These are phyloP conservation scores for Trachurus trachurus DNA, from an alignment of 2,797 vertebrate genomes.

Conservation along the genomic window DNA sequence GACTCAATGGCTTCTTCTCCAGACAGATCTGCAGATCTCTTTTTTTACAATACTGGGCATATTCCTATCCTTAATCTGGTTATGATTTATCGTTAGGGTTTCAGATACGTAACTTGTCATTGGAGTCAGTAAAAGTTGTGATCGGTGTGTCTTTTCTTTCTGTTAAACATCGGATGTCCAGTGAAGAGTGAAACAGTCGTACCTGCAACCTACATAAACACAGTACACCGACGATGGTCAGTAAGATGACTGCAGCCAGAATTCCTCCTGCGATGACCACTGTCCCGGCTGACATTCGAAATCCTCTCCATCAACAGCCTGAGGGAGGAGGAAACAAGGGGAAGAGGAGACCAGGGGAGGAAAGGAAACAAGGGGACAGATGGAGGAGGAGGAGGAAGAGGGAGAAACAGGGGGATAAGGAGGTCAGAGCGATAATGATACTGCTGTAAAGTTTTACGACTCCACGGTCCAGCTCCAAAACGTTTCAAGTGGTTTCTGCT, in stretches of 20 bases:
- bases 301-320: slow-evolving; percentile 97
- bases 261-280: slow-evolving; percentile 99
- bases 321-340: slow-evolving; percentile 37
- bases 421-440: slow-evolving; percentile 9
- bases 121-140: too few relatives aligned
- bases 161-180: neutral
- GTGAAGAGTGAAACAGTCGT: slow-evolving; percentile 40
- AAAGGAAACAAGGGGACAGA: neutral
- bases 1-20: too few relatives aligned
- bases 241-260: slow-evolving; percentile 96
- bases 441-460: slow-evolving; percentile 29
- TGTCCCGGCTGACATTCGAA: slow-evolving; percentile 99
- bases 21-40: too few relatives aligned
- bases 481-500: slow-evolving; percentile 1
- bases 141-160: too few relatives aligned
- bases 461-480: neutral
- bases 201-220: slow-evolving; percentile 99
- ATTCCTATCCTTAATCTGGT: too few relatives aligned
- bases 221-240: slow-evolving; percentile 96
- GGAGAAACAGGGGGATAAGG: neutral
- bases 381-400: too few relatives aligned
- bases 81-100: too few relatives aligned
- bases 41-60: too few relatives aligned
- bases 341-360: neutral
- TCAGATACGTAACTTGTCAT: too few relatives aligned